phyloP scores from a whole-genome alignment of 2,113 vertebrate species.

The Galeopterus variegatus region DNA sequence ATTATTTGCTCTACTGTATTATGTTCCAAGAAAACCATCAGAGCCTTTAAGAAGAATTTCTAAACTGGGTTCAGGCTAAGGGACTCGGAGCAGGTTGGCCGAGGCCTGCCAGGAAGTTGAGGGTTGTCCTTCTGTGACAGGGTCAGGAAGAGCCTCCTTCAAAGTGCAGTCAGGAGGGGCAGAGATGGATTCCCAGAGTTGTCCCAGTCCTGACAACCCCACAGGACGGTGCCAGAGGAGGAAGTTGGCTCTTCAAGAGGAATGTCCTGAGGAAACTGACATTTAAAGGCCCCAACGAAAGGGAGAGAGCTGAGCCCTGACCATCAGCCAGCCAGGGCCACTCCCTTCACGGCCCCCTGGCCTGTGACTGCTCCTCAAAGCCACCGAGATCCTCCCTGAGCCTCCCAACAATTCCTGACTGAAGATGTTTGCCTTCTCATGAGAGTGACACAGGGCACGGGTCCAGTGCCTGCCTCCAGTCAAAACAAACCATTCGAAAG shows the following conservation, averaged over 20 bases:
- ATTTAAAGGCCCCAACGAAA: fast-evolving
- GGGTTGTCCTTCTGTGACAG: too few species aligned
- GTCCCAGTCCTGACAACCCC: background rate
- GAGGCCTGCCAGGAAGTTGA: background rate
- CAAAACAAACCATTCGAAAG: too few species aligned
- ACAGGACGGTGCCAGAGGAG: fast-evolving
- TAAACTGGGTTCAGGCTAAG: background rate
- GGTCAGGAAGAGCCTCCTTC: background rate
- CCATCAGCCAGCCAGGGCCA: background rate
- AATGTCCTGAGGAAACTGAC: background rate
- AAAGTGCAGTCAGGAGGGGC: background rate
- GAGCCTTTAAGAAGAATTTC: background rate
- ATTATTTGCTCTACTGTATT: background rate
- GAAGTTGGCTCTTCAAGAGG: background rate
- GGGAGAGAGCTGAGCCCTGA: background rate
- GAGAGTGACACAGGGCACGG: too few species aligned
- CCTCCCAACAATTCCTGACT: background rate
- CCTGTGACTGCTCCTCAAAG: background rate
- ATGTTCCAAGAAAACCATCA: background rate
- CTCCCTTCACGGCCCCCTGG: background rate
- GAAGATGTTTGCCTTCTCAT: background rate
- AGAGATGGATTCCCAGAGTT: background rate
- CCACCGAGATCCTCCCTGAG: background rate
- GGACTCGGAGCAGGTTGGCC: too few species aligned
- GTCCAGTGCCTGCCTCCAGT: too few species aligned